Percentiles rank a stretch among this genome's conserved stretches.
Conservation (phyloP, 1,140 invertebrate genomes). For the Drosophila serrata region DNA sequence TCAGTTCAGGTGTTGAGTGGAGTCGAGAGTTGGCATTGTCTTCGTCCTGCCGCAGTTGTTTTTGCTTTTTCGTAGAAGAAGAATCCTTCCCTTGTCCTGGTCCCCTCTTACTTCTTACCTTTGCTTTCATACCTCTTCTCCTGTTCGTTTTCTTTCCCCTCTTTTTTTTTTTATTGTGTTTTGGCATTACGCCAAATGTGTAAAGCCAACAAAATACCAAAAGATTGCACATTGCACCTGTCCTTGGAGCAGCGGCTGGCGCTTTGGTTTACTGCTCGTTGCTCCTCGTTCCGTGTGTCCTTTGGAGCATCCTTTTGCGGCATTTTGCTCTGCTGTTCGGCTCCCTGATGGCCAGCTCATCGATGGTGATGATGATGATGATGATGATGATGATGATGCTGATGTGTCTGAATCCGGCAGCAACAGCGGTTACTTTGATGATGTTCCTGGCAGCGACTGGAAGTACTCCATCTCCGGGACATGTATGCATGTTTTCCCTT, state of each 20-base stretch:
- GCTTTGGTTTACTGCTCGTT: slow-evolving; percentile 59
- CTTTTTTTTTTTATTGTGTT: slow-evolving; percentile 42
- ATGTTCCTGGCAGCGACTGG: background rate
- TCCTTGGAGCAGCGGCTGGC: slow-evolving; percentile 59
- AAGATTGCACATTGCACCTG: slow-evolving; percentile 83
- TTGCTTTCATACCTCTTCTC: background rate
- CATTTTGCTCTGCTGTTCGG: slow-evolving; percentile 28
- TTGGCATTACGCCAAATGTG: slow-evolving; percentile 83
- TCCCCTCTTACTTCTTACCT: background rate
- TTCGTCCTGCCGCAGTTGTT: slow-evolving; percentile 55
- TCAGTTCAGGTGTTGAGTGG: slow-evolving; percentile 72
- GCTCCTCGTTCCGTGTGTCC: slow-evolving; percentile 5
- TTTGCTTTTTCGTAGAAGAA: slow-evolving; percentile 52
- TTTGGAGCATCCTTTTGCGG: slow-evolving; percentile 13
- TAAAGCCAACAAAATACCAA: slow-evolving; percentile 84
- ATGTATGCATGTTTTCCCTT: background rate
- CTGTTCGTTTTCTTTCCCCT: background rate
- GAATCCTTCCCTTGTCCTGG: background rate
- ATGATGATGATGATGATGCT: slow-evolving; percentile 16
- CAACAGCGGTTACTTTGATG: slow-evolving; percentile 33
- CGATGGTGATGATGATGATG: slow-evolving; percentile 40
- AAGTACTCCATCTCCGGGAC: background rate
- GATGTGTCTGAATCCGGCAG: slow-evolving; percentile 17
- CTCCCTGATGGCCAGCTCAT: slow-evolving; percentile 51
- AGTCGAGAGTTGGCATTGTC: slow-evolving; percentile 72